These are phyloP conservation scores for Tetramorium alpestre DNA, from an alignment of 1,140 invertebrate genomes.

Conservation along the genomic window DNA sequence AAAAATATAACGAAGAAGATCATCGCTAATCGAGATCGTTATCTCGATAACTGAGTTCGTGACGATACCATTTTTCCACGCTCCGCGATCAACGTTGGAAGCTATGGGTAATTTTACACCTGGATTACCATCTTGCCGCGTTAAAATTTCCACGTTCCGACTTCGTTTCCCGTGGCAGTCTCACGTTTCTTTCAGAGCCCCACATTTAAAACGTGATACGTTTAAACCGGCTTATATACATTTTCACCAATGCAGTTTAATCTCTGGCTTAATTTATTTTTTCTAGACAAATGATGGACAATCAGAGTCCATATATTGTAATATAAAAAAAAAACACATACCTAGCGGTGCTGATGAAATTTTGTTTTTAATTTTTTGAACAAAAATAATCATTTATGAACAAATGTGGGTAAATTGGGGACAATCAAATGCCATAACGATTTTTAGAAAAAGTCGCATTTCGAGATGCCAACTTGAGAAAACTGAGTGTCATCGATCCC, in stretches of 20 bases:
- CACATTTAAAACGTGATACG: neutral
- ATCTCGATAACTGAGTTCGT: slow-evolving; percentile 32
- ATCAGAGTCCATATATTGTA: too few species aligned
- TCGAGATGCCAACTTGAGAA: too few species aligned
- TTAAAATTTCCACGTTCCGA: neutral
- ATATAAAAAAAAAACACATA: too few species aligned
- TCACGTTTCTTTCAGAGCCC: neutral
- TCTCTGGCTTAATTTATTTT: too few species aligned
- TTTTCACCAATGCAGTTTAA: too few species aligned
- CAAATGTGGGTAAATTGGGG: too few species aligned
- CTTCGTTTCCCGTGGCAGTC: neutral
- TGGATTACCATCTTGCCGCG: neutral
- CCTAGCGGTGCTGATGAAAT: too few species aligned
- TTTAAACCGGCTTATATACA: neutral
- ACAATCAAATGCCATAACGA: too few species aligned
- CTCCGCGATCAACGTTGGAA: neutral
- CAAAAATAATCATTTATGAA: too few species aligned
- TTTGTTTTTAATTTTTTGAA: too few species aligned
- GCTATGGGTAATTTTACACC: slow-evolving; percentile 8
- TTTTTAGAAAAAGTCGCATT: too few species aligned
- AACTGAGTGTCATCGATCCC: neutral
- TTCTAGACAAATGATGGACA: too few species aligned
- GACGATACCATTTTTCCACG: slow-evolving; percentile 16
- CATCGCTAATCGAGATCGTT: slow-evolving; percentile 18
- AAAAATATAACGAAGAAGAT: slow-evolving; percentile 2